Percentiles rank a stretch among this genome's conserved stretches.
Evolutionary conservation across 1,140 invertebrate species (phyloP).

Genomic region (Schlechtendalia chinensis): DNA sequence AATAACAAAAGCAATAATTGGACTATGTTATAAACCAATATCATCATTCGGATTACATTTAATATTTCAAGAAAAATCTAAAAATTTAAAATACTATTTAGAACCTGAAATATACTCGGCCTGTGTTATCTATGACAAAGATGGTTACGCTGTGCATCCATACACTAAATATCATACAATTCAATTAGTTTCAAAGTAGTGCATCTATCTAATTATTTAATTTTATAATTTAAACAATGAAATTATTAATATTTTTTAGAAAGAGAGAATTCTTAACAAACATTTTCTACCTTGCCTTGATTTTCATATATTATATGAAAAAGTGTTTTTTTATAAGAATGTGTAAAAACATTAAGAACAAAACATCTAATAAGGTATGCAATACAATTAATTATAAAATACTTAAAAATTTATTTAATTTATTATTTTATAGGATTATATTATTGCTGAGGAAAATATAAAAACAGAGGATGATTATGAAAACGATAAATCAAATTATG

Average conservation of each 20-base stretch:
- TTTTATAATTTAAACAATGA: background rate
- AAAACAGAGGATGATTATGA: background rate
- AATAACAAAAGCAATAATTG: background rate
- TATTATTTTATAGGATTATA: background rate
- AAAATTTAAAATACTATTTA: conserved; percentile 10
- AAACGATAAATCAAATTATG: background rate
- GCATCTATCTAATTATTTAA: background rate
- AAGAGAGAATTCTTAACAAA: conserved; percentile 6
- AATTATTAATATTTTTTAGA: background rate
- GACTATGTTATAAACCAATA: background rate
- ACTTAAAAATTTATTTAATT: background rate
- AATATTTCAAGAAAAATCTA: background rate
- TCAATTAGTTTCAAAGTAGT: background rate
- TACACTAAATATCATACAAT: background rate
- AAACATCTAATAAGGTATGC: background rate
- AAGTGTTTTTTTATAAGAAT: background rate
- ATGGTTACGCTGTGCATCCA: background rate
- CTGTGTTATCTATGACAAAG: background rate
- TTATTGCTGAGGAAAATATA: background rate
- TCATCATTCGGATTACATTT: background rate
- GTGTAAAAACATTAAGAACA: background rate
- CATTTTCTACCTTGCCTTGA: background rate
- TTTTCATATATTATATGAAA: background rate
- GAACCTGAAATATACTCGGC: background rate
- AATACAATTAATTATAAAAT: background rate